These are phyloP conservation scores for Holothuria scabra DNA, from an alignment of 53 echinoderm and acorn worm genomes.

Conservation along the genomic window DNA sequence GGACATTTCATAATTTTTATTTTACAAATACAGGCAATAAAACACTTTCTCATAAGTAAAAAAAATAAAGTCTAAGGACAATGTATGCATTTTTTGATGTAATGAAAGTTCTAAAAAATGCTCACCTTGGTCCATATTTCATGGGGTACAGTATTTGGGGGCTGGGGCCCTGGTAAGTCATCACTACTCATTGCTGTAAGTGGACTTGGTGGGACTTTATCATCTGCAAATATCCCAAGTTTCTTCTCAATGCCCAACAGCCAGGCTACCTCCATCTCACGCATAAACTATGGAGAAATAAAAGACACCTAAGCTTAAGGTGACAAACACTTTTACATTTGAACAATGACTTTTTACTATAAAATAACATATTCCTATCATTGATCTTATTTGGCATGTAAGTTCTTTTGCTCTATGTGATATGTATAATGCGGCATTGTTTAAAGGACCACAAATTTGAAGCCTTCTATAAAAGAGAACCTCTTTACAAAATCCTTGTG, in stretches of 20 bases:
- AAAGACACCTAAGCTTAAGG: not conserved
- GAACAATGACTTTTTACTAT: not conserved
- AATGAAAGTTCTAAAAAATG: too few species aligned
- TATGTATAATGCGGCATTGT: too few species aligned
- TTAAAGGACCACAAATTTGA: too few species aligned
- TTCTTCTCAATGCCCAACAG: constrained; percentile 87
- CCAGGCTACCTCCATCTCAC: constrained; percentile 97
- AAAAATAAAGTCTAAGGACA: too few species aligned
- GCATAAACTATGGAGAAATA: constrained; percentile 67
- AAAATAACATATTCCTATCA: not conserved
- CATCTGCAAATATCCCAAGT: constrained; percentile 82
- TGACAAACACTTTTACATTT: not conserved
- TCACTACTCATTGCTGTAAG: constrained; percentile 81
- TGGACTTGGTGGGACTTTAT: constrained; percentile 74
- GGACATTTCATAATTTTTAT: too few species aligned
- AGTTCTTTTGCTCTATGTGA: too few species aligned
- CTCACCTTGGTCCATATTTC: constrained; percentile 93
- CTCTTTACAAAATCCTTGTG: too few species aligned
- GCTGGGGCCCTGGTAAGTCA: constrained; percentile 77
- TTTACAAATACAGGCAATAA: too few species aligned
- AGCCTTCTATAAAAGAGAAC: too few species aligned
- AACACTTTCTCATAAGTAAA: too few species aligned
- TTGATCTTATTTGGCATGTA: not conserved
- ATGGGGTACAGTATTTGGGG: constrained; percentile 89
- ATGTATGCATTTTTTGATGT: too few species aligned